These are phyloP conservation scores for Drosophila malerkotliana DNA, from an alignment of 1,140 invertebrate genomes.

Conservation along the genomic window DNA sequence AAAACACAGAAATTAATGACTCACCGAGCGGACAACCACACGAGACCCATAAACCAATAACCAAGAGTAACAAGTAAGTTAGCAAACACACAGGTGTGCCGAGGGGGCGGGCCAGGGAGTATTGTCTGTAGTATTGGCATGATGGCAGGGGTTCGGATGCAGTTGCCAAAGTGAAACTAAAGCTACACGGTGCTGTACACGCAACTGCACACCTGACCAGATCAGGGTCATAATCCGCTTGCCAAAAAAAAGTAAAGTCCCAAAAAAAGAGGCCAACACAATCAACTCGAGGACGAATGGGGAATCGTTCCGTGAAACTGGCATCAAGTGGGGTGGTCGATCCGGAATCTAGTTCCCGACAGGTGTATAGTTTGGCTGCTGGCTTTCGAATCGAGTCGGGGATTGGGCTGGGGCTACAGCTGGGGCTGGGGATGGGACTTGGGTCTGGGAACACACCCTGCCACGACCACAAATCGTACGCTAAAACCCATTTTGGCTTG, in stretches of 20 bases:
- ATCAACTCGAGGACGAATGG: conserved; percentile 49
- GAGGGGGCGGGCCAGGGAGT: background rate
- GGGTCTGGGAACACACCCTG: conserved; percentile 5
- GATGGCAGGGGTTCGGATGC: conserved; percentile 27
- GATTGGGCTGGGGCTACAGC: conserved; percentile 2
- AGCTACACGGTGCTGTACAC: conserved; percentile 45
- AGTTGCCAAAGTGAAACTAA: conserved; percentile 75
- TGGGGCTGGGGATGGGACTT: conserved; percentile 1
- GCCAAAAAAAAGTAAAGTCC: conserved; percentile 46
- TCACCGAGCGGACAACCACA: conserved; percentile 48
- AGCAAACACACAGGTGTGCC: conserved; percentile 30
- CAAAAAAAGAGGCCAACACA: conserved; percentile 22
- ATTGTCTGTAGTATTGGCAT: conserved; percentile 24
- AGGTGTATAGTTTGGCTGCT: conserved; percentile 52
- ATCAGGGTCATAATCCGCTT: conserved; percentile 78
- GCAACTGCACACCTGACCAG: conserved; percentile 62
- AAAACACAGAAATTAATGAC: conserved; percentile 65
- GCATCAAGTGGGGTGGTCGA: conserved; percentile 17
- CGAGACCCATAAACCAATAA: conserved; percentile 70
- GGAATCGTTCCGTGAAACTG: conserved; percentile 43
- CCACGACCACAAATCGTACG: conserved; percentile 68
- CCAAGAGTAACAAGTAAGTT: conserved; percentile 71
- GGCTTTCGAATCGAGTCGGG: background rate
- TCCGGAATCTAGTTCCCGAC: conserved; percentile 30
- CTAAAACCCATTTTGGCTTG: conserved; percentile 72